phyloP scores from a whole-genome alignment of 2,888 invertebrate species.

The Cryptus armator region DNA sequence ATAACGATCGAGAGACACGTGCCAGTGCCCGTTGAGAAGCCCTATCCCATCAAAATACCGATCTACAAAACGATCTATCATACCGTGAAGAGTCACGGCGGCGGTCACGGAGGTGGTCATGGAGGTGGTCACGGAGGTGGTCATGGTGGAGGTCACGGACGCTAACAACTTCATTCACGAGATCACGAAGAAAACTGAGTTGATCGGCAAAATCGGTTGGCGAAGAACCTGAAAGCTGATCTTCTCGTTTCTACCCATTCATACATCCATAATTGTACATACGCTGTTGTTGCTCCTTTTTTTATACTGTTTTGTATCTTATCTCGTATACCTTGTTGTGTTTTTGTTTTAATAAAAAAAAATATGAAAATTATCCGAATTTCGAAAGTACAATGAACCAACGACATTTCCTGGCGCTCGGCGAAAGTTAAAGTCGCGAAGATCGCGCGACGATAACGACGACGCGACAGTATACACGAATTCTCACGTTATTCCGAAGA shows the following conservation, averaged over 20 bases:
- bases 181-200: not conserved
- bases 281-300: slow-evolving; percentile 46
- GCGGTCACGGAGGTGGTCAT: slow-evolving; percentile 28
- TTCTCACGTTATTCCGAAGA: slow-evolving; percentile 39
- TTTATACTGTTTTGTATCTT: slow-evolving; percentile 28
- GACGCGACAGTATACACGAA: not conserved
- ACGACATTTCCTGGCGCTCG: not conserved
- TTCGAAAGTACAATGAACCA: slow-evolving; percentile 35
- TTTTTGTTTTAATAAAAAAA: slow-evolving; percentile 48
- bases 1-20: slow-evolving; percentile 90
- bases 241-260: slow-evolving; percentile 10
- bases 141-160: slow-evolving; percentile 7
- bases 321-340: slow-evolving; percentile 29
- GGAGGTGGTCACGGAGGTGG: slow-evolving; percentile 48
- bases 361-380: not conserved
- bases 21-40: slow-evolving; percentile 89
- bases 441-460: slow-evolving; percentile 6
- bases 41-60: slow-evolving; percentile 90
- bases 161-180: not conserved
- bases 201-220: not conserved
- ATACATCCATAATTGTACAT: slow-evolving; percentile 30
- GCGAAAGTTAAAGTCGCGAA: slow-evolving; percentile 53
- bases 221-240: not conserved
- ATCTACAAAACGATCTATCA: slow-evolving; percentile 91
- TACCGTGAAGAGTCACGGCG: slow-evolving; percentile 86